Percentiles rank a stretch among this genome's conserved stretches.
Evolutionary conservation across 2,888 invertebrate genomes (phyloP).

Genomic region (Magallana nippona): DNA sequence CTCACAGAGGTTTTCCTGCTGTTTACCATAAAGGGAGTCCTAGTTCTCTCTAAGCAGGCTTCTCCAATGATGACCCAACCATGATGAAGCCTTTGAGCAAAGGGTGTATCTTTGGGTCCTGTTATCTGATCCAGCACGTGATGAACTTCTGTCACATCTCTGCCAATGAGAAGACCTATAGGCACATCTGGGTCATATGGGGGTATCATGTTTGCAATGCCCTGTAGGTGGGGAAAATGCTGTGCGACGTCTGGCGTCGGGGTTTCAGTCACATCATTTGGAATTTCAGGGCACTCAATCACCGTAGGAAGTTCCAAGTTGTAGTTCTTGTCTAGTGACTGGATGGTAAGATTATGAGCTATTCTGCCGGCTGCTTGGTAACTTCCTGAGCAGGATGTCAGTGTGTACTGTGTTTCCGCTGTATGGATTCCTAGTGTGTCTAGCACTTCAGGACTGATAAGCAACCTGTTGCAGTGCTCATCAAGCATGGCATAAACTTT

Average conservation of each 20-base stretch:
- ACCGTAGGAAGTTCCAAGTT: not conserved
- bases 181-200: not conserved
- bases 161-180: not conserved
- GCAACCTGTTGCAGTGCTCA: conserved; percentile 32
- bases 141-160: conserved; percentile 15
- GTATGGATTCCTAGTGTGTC: conserved; percentile 24
- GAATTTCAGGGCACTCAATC: not conserved
- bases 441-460: conserved; percentile 9
- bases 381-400: conserved; percentile 12
- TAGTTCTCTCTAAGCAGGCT: not conserved
- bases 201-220: not conserved
- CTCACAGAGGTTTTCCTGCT: not conserved
- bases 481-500: conserved; percentile 31
- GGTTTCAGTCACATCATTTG: not conserved
- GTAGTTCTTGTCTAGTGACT: not conserved
- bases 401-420: conserved; percentile 6
- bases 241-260: not conserved
- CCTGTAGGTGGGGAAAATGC: not conserved
- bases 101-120: conserved; percentile 12
- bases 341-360: not conserved
- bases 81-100: not conserved
- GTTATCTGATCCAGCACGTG: conserved; percentile 3
- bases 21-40: not conserved
- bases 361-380: not conserved
- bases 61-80: conserved; percentile 34